Evolutionary conservation across 2,797 vertebrate species (phyloP), one percentile per base, ranked within the genome.

Genomic region (Eulemur albifrons): DNA sequence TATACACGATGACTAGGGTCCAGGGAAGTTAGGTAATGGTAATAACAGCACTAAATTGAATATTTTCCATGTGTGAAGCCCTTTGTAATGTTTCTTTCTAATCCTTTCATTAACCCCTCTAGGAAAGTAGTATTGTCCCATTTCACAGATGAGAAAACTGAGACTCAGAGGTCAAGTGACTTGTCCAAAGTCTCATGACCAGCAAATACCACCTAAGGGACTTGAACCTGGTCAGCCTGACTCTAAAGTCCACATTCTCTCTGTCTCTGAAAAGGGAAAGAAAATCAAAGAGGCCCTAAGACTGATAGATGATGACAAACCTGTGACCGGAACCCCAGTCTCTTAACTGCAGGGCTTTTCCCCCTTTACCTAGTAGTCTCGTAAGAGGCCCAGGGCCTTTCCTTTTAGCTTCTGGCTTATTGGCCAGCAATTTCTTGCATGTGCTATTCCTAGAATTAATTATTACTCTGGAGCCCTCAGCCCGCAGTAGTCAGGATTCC

Each of bases 401-500:
- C 48, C 63, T 93, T 81, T 88, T 14, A 72, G 81, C 59, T 61
- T 83, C 79, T 30, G 52, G 38, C 27, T 82, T 43, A 7, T 7
- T 23, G 81, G 43, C 70, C 67, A 48, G 77, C 54, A 65, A 40
- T 14, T 54, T 23, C 63, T 43, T 63, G 30, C 40, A 48, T 23
- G 43, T 2, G n/a, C 90, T 94, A 32, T 54, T 95, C 75, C 91
- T 69, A 85, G 85, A 90, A 83, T 10, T 69, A 63, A 70, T 54
- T 67, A 50, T 76, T 12, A 12, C 87, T 7, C 21, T 15, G 6
- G 57, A 57, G 69, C 32, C 90, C 18, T 93, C 20, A 3, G 83
- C 27, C 48, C 82, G 12, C 75, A 67, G 50, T n/a, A 45, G 43
- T 81, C 91, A 93, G 94, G 88, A 95, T 94, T 92, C 92, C 91